Conservation (phyloP, 2,888 invertebrate species). For the Apeira syringaria region DNA sequence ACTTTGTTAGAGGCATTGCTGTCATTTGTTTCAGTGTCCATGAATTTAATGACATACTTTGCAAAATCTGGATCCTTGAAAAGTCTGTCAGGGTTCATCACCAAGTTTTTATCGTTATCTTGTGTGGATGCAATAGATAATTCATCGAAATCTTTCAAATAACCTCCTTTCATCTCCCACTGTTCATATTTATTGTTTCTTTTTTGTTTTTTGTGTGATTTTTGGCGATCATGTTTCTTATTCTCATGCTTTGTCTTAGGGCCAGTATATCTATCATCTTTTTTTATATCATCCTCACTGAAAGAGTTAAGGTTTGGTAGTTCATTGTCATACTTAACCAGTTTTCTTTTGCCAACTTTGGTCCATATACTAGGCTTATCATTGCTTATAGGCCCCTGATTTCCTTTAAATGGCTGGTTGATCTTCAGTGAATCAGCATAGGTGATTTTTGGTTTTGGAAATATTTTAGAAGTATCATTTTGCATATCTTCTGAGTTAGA, state of each 20-base stretch:
- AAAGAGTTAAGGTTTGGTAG: constrained; percentile 37
- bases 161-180: constrained; percentile 74
- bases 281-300: constrained; percentile 66
- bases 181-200: constrained; percentile 71
- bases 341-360: constrained; percentile 66
- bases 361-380: constrained; percentile 60
- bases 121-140: constrained; percentile 51
- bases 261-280: constrained; percentile 65
- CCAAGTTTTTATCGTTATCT: constrained; percentile 41
- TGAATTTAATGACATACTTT: constrained; percentile 41
- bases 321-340: constrained; percentile 35
- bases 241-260: constrained; percentile 57
- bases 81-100: constrained; percentile 45
- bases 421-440: constrained; percentile 69
- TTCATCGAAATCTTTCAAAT: constrained; percentile 68
- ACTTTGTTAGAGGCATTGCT: constrained; percentile 11
- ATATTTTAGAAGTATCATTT: not conserved
- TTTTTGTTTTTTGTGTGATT: constrained; percentile 68
- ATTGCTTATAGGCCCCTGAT: constrained; percentile 37
- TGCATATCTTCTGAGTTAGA: not conserved
- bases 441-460: constrained; percentile 46
- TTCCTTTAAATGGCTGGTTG: constrained; percentile 31
- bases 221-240: constrained; percentile 64
- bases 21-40: constrained; percentile 35
- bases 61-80: constrained; percentile 39